Evolutionary conservation across 1,140 invertebrate genomes (phyloP), one percentile per base, ranked within the genome.

Genomic region (Stratiolaelaps scimitus): DNA sequence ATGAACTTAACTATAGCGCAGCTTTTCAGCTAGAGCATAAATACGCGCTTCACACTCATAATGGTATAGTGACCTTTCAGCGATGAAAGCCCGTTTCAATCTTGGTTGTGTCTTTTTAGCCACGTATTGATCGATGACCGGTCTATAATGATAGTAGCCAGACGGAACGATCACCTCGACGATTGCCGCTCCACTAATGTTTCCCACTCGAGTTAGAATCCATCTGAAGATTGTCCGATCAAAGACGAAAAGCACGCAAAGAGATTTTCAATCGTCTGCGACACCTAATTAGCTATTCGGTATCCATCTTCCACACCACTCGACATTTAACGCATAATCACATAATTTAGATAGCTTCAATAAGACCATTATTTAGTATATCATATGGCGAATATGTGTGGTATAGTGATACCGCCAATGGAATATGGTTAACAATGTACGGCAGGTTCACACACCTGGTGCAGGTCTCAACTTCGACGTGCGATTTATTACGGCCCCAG

Each of bases 151-250:
- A n/a, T 77, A 73, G 71, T 81, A 83, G 13, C 82, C 82, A 15
- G 81, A 78, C 1, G 82, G 82, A 19, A 81, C 73, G 47, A 81
- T 77, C 13, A 83, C 71, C 70, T 83, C 81, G 43, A 83, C 70
- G 0, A 81, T 78, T 10, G 80, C 75, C 15, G 80, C 71, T 15
- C 80, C 81, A 68, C 77, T 78, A 26, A 70, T 67, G 65, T 69
- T 56, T 53, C 73, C 71, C 53, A 71, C 71, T 7, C 72, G 67
- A 20, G 68, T 64, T 17, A 70, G 64, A n/a, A 72, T 67, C 75
- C 76, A 78, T 40, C 75, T 79, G 56, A 40, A n/a, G 10, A 40
- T 40, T 4, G 34, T 40, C 10, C 10, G 4, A 40, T 40, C 4
- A 10, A 40, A 40, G 5, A 40, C 34, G 34, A 40, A 6, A 40